Percentiles rank a stretch among this genome's conserved stretches.
These are phyloP conservation scores for Colius striatus DNA, from an alignment of 2,113 vertebrate species.

Conservation along the genomic window DNA sequence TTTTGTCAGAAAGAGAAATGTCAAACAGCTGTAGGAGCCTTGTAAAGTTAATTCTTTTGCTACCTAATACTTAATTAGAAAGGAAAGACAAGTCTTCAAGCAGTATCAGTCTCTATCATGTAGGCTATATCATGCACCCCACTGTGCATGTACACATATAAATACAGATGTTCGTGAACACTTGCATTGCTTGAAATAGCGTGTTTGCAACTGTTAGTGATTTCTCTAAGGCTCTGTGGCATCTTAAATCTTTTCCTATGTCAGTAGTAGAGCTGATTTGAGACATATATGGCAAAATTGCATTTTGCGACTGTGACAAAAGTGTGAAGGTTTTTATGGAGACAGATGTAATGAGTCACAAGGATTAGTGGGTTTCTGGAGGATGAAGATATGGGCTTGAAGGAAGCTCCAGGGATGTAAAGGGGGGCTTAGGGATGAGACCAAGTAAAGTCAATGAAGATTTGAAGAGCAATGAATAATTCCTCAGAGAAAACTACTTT, in stretches of 20 bases:
- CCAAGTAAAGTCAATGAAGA: rapidly evolving
- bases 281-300: not conserved
- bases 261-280: not conserved
- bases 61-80: conserved; percentile 5
- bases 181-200: not conserved
- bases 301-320: not conserved
- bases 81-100: conserved; percentile 8
- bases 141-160: not conserved
- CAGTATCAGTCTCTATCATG: not conserved
- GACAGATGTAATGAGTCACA: not conserved
- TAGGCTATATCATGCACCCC: not conserved
- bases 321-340: conserved; percentile 28
- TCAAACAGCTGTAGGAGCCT: conserved; percentile 25
- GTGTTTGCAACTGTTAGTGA: not conserved
- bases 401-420: not conserved
- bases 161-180: conserved; percentile 55
- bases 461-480: not conserved
- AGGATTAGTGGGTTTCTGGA: not conserved
- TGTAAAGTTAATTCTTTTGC: not conserved
- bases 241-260: conserved; percentile 34
- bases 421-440: not conserved
- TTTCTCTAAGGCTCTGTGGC: not conserved
- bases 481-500: not conserved
- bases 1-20: not conserved
- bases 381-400: not conserved